Base-by-base conservation (phyloP, 1,140 invertebrate species). In the Berghia stephanieae region DNA sequence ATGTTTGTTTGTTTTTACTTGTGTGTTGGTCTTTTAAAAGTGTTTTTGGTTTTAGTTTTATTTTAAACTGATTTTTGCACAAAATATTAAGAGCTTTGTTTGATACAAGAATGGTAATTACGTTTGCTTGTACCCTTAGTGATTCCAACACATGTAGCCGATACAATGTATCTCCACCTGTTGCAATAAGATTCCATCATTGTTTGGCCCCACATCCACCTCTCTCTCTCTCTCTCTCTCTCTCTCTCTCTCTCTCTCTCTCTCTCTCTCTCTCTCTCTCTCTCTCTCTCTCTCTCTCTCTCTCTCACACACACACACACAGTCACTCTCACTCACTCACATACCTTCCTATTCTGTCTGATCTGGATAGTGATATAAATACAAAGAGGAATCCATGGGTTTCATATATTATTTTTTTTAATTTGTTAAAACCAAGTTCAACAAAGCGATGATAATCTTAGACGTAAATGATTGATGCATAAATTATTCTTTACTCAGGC, bases 291-390 rank as follows among this genome's bases (percentile, higher is more conserved):
- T 71, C 34, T 21, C 34, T 42, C 34, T 13, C n/a, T 42, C 68
- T 38, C n/a, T 71, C 21, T 46, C 69, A 16, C 18, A 46, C 43
- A 18, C 69, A 44, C 43, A 18, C 69, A 71, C 43, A 18, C n/a
- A 43, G 21, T 71, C 69, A 24, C 69, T 71, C 43, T 38, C 69
- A 46, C 69, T 38, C 69, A 46, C 40, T 60, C 57, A n/a, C 69
- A n/a, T 43, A 46, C 21, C n/a, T 43, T 46, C 40, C 31, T 43
- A 24, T 36, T 44, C 69, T 38, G 13, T 38, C 69, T 38, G 13
- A 46, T 21, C 4, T 6, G 40, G 4, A 13, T 27, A n/a, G 8
- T 4, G 24, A 73, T 24, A 49, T 13, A 6, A 52, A 34, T 21
- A 49, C 44, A 40, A 3, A 73, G 18, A 63, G 8, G 31, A 18